phyloP scores from a whole-genome alignment of 2,113 vertebrate species.

The Ceyx melanurus region DNA sequence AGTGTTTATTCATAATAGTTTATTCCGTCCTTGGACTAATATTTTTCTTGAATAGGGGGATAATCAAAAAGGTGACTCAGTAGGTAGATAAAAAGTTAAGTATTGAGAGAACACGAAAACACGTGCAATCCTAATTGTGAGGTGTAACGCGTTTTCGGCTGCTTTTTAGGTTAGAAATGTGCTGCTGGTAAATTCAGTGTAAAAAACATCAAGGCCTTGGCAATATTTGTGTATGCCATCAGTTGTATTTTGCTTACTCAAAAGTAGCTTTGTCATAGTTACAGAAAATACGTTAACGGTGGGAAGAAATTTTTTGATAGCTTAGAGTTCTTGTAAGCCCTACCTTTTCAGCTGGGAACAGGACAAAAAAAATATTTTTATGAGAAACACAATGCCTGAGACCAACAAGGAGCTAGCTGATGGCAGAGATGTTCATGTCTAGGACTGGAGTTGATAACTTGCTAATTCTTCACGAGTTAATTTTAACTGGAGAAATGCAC shows the following conservation, averaged over 20 bases:
- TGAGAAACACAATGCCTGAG: not conserved
- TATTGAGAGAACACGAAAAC: too few relatives aligned
- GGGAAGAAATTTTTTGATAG: not conserved
- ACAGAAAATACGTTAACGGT: not conserved
- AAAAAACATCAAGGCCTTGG: not conserved
- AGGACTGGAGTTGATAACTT: not conserved
- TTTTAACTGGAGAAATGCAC: not conserved
- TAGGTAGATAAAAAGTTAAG: not conserved
- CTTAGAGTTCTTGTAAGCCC: not conserved
- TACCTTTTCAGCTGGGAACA: not conserved
- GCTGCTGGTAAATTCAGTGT: not conserved
- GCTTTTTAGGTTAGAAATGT: not conserved
- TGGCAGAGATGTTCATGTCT: not conserved
- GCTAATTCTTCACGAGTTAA: not conserved
- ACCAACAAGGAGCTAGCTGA: not conserved
- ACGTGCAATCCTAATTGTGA: not conserved
- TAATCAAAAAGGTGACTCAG: not conserved
- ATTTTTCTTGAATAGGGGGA: not conserved
- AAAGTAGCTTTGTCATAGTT: not conserved
- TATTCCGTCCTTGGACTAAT: accelerated
- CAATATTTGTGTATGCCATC: not conserved
- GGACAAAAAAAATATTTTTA: not conserved
- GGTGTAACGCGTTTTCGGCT: not conserved
- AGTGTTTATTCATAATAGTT: accelerated
- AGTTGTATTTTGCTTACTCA: not conserved